Evolutionary conservation across 2,113 vertebrate species (phyloP), one percentile per base, ranked within the genome.

Genomic region (Platycercus adscitus): DNA sequence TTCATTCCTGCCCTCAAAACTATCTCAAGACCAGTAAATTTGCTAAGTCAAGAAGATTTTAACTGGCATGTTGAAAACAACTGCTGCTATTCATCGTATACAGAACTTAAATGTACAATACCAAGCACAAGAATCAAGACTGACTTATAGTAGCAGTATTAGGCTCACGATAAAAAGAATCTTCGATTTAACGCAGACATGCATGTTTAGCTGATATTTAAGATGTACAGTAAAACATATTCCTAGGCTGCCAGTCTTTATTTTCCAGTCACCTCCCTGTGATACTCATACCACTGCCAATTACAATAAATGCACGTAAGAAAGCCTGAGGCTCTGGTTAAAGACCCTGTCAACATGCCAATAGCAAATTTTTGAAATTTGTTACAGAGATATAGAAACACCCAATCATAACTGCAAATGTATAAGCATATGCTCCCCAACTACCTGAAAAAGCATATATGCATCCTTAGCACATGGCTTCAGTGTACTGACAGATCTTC

Each of bases 371-470:
- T 35, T 19, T 77, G 4, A 61, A 23, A 60, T 41, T 71, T 81
- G 33, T 81, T 78, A 43, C 3, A 66, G 35, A 83, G 35, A 77
- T 14, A 17, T 9, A 89, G 14, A 84, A 85, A 33, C 14, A 90
- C 28, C 17, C 29, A 60, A 21, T 41, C 10, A 17, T 55, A 91
- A 91, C 26, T 80, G 75, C 13, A 86, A 89, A 70, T 9, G 44
- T 26, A 55, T 49, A 85, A 78, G 76, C 39, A 82, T 3, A 88
- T 21, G 33, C 39, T 64, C 37, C 35, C 37, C 55, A 96, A 80
- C 68, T 98, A 99, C 99, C 99, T 99, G 99, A 96, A 99, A 99
- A 91, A 99, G 98, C 99, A 99, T 99, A 96, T 99, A 99, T 19
- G 99, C 99, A 77, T 99, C 99, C 98, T 99, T 99, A 88, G 99